These are phyloP conservation scores for Coptotermes formosanus DNA, from an alignment of 1,140 invertebrate species.

Conservation along the genomic window DNA sequence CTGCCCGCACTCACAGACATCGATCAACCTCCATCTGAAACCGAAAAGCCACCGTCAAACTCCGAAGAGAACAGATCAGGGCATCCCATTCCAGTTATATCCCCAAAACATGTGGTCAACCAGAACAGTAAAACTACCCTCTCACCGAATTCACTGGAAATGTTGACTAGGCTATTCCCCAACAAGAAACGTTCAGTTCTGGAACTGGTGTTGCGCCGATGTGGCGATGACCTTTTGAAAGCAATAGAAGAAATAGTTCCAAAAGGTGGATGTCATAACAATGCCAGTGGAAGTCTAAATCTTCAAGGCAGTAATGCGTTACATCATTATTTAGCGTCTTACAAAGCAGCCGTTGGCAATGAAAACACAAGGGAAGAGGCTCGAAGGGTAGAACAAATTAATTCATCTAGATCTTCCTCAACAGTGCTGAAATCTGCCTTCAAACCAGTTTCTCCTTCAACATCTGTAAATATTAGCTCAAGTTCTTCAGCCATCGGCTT, in stretches of 20 bases:
- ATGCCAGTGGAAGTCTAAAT: conserved; percentile 21
- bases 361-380: background rate
- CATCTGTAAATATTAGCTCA: background rate
- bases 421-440: background rate
- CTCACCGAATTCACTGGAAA: conserved; percentile 64
- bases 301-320: conserved; percentile 15
- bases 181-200: conserved; percentile 79
- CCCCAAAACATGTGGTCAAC: background rate
- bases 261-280: conserved; percentile 35
- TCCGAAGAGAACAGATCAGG: background rate
- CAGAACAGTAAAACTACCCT: background rate
- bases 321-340: background rate
- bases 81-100: conserved; percentile 39
- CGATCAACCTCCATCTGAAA: background rate
- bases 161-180: conserved; percentile 82
- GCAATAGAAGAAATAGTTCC: conserved; percentile 67
- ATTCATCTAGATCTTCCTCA: background rate
- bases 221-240: conserved; percentile 81
- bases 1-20: background rate
- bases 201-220: conserved; percentile 81
- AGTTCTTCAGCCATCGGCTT: background rate
- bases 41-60: background rate
- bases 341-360: background rate
- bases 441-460: background rate
- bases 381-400: background rate